Evolutionary conservation across 2,113 vertebrate genomes (phyloP).

Genomic region (Erythrocercus mccallii): DNA sequence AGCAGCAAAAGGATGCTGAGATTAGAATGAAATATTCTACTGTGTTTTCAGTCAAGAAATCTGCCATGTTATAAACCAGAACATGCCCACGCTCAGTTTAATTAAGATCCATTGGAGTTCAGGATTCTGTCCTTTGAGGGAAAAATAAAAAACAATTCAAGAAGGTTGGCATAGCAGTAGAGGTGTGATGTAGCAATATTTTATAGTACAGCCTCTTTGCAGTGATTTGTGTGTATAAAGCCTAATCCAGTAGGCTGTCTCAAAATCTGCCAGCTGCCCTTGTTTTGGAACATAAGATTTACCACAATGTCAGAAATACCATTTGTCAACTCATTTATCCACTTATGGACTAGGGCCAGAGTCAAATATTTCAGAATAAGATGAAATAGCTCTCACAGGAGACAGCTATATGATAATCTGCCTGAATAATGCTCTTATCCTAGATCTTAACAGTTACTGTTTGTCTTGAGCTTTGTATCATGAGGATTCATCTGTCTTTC

Average conservation of each 20-base stretch:
- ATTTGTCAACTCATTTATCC: constrained; percentile 35
- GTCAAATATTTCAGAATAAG: background rate
- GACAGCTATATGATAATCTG: constrained; percentile 22
- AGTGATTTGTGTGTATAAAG: constrained; percentile 9
- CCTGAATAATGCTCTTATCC: constrained; percentile 5
- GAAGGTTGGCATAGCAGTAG: background rate
- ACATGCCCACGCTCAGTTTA: background rate
- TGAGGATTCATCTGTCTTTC: background rate
- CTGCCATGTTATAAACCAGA: background rate
- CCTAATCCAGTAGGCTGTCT: background rate
- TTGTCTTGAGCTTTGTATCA: constrained; percentile 3
- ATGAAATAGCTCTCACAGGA: constrained; percentile 20
- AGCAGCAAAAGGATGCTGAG: background rate
- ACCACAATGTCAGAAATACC: constrained; percentile 32
- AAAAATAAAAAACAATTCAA: background rate
- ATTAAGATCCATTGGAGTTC: background rate
- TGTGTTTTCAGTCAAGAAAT: background rate
- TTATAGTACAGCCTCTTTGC: background rate
- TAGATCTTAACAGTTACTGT: background rate
- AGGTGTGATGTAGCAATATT: background rate
- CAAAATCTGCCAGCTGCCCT: background rate
- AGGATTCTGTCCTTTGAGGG: background rate
- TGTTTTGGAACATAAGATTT: constrained; percentile 4
- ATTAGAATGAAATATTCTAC: background rate
- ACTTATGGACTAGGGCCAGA: background rate